Evolutionary conservation across 2,888 invertebrate genomes (phyloP), one percentile per base, ranked within the genome.

Genomic region (Operophtera brumata): DNA sequence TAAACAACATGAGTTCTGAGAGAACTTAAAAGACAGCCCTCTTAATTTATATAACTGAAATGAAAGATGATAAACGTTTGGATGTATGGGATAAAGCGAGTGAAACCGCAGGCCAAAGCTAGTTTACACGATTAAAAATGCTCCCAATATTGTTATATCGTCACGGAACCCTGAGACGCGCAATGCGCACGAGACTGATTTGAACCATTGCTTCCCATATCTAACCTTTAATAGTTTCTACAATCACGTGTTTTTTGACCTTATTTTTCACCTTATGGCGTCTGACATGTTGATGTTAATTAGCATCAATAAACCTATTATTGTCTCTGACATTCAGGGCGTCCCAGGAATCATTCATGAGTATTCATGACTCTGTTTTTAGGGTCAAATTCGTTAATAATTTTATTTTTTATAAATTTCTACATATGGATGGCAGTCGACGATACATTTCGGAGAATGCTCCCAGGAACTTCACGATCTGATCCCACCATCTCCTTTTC

Each of bases 251-350:
- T 39, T 32, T 47, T 39, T 36, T 49, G 26, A 28, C 28, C 48
- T 11, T 42, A 25, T 41, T 26, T 20, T 41, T 48, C 40, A 48
- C 34, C 42, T 48, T 12, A 42, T 42, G 48, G 48, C 42, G 47
- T 41, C 25, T 34, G 20, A 34, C 12, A 12, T 25, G 7, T 7
- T 13, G 6, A 30, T 47, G 11, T 46, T 37, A 30, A 47, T 39
- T 37, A 30, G 39, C 39, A 30, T 40, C 47, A 47, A 41, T 30
- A 48, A 48, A 41, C 26, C 30, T 14, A 40, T 47, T 47, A 40
- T 12, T 34, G 28, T 40, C 30, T 30, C 7, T 30, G 30, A 30
- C 30, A 30, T 30, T 30, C 30, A 30, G 20, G 2, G 2, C 20
- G 20, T 20, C 20, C 20, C 20, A 20, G 30, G 30, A 30, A 30